A percentile compares a stretch with the other conserved stretches of the same genome.
Conservation (phyloP, 2,113 vertebrate species). For the Mobula birostris region DNA sequence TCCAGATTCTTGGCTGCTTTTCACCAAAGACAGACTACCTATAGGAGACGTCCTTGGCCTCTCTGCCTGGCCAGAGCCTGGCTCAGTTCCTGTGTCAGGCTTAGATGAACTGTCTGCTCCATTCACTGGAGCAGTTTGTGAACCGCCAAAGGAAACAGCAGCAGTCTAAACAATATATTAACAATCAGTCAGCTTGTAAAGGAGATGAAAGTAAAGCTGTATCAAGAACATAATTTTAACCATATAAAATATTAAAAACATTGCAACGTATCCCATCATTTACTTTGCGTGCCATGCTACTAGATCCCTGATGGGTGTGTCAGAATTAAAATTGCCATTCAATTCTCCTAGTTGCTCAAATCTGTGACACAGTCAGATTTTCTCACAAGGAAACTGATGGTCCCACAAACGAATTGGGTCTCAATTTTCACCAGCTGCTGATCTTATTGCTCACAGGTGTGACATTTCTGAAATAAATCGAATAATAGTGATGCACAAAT, state of each 20-base stretch:
- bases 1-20: slow-evolving; percentile 64
- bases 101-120: background rate
- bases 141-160: background rate
- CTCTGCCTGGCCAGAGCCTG: background rate
- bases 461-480: too few relatives aligned
- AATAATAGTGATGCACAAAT: too few relatives aligned
- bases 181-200: background rate
- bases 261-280: background rate
- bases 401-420: background rate
- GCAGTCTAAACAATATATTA: background rate
- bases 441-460: background rate
- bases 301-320: background rate
- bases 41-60: too few relatives aligned
- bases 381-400: background rate
- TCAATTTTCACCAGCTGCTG: background rate
- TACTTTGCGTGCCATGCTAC: background rate
- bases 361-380: background rate
- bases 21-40: slow-evolving; percentile 42
- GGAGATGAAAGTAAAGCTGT: background rate
- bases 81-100: background rate
- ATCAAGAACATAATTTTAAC: background rate
- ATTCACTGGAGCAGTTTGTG: background rate
- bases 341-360: background rate
- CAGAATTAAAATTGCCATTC: background rate
- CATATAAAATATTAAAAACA: background rate